These are phyloP conservation scores for Sinodicranocentrus sp. DNA, from an alignment of 2,888 invertebrate species.

Conservation along the genomic window DNA sequence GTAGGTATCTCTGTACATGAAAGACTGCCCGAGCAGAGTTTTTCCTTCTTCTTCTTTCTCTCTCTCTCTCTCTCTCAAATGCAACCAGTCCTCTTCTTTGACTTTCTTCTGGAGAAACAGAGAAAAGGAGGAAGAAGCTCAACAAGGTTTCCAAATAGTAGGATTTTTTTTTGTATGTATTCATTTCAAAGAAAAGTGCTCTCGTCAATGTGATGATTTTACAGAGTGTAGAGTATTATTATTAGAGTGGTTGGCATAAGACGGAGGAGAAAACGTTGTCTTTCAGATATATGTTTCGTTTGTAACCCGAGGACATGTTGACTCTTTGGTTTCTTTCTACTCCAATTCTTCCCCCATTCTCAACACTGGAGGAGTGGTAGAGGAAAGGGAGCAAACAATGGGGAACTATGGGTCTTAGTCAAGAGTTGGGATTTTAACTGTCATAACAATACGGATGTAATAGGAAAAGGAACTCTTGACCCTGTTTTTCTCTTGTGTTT, in stretches of 20 bases:
- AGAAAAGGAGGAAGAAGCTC: constrained; percentile 18
- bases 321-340: constrained; percentile 38
- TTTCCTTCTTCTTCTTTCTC: no score
- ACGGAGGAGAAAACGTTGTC: background rate
- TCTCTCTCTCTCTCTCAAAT: background rate
- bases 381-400: constrained; percentile 28
- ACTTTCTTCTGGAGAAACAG: constrained; percentile 18
- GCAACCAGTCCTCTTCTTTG: background rate
- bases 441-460: no score
- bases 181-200: constrained; percentile 22
- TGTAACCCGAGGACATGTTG: constrained; percentile 50
- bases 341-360: constrained; percentile 11
- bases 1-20: no score
- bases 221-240: background rate
- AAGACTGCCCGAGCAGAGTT: no score
- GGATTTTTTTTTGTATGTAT: constrained; percentile 20
- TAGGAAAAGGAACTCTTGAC: no score
- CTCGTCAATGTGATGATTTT: constrained; percentile 40
- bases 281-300: constrained; percentile 14
- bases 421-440: no score
- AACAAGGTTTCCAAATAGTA: constrained; percentile 13
- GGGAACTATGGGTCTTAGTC: no score
- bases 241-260: background rate
- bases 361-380: background rate
- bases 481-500: no score